Base-by-base conservation (phyloP, 2,888 invertebrate genomes). In the Clivina fossor region DNA sequence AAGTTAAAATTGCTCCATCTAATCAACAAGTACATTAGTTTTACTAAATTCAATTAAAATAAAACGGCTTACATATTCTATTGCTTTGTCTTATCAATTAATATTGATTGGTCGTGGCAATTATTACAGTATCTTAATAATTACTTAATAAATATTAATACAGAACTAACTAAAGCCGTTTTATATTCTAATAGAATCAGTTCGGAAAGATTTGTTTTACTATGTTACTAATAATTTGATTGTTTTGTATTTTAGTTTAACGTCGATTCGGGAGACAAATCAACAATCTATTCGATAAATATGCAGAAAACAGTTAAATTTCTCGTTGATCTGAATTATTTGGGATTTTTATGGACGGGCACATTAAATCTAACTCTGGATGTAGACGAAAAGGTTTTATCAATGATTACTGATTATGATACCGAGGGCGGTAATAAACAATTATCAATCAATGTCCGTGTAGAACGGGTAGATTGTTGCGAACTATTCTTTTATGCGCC, bases 401-500 rank as follows among this genome's bases (percentile, higher is more conserved):
- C 69, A 13, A 59, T 74, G 49, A 61, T 78, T 22, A 79, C 85
- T 2, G 88, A 88, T 33, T 79, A 79, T 60, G 85, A 85, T 57
- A 79, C 82, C 2, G 86, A 85, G 51, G 80, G 79, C 18, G 78
- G 79, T 32, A 80, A 79, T 64, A 83, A 84, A 62, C 82, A 86
- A 63, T 76, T 89, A 61, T 78, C 82, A 16, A 76, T 90, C 41
- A 83, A 84, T 66, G 80, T 88, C 20, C 82, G 83, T 61, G 78
- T 85, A 15, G 83, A 83, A 56, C 77, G 83, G 47, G 77, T 77
- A 28, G 80, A 80, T 46, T 80, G 81, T 63, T 81, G 84, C 72
- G 80, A 84, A 60, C 71, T 90, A 49, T 80, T 80, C 65, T 76
- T 90, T 66, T 86, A 88, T 69, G 84, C 90, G 1, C 89, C 90